These are phyloP conservation scores for Acanthochromis polyacanthus DNA, from an alignment of 2,113 vertebrate species.

Conservation along the genomic window DNA sequence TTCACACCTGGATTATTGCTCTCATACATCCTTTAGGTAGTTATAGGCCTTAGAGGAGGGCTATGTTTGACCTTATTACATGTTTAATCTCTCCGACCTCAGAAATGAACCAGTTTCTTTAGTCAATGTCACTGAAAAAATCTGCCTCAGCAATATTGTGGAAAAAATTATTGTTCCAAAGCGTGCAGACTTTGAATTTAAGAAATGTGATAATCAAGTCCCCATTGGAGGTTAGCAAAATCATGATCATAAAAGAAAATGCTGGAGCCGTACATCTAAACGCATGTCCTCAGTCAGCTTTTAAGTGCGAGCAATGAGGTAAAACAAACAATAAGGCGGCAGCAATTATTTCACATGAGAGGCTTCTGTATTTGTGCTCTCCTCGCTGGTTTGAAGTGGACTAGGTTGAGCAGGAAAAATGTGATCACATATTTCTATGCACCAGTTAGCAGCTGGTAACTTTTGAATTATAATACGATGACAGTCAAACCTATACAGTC, in stretches of 20 bases:
- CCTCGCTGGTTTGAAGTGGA: neutral
- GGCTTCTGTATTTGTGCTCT: neutral
- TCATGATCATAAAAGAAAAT: too few species aligned
- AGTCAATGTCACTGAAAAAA: neutral
- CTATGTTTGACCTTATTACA: conserved; percentile 20
- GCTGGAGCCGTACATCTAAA: neutral
- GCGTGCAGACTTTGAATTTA: neutral
- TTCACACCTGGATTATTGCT: conserved; percentile 30
- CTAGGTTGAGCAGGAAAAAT: too few species aligned
- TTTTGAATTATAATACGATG: too few species aligned
- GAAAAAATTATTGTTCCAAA: neutral
- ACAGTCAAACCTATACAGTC: neutral
- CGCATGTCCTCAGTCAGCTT: conserved; percentile 10
- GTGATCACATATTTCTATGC: too few species aligned
- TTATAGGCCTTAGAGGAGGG: neutral
- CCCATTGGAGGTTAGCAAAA: too few species aligned
- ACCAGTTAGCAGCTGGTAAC: too few species aligned
- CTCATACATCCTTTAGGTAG: conserved; percentile 1
- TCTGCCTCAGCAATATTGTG: neutral
- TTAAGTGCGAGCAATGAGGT: neutral
- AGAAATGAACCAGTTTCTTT: neutral
- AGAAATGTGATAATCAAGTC: neutral
- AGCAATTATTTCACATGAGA: conserved; percentile 2
- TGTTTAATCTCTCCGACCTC: neutral
- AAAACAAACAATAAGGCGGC: neutral